A percentile compares a stretch with the other conserved stretches of the same genome.
Evolutionary conservation across 2,113 vertebrate species (phyloP).

Genomic region (Elephantulus edwardii): DNA sequence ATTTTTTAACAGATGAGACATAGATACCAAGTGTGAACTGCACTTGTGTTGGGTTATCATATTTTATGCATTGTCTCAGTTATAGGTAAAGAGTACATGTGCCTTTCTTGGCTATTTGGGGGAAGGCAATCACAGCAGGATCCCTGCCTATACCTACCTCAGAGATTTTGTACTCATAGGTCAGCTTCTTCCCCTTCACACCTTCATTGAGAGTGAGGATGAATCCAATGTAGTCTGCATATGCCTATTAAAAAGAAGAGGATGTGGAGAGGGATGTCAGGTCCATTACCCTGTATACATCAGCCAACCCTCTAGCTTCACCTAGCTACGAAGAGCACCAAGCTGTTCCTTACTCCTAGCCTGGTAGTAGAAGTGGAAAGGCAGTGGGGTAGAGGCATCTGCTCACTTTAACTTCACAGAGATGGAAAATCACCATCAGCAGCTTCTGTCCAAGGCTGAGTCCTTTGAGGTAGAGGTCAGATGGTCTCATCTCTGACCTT

Average conservation of each 20-base stretch:
- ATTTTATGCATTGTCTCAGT: neutral
- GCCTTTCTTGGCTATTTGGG: neutral
- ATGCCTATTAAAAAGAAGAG: slow-evolving; percentile 85
- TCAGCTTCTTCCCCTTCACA: slow-evolving; percentile 94
- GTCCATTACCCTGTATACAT: neutral
- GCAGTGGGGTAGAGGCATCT: neutral
- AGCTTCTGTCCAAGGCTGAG: neutral
- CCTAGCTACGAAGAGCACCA: neutral
- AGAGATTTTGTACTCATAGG: slow-evolving; percentile 91
- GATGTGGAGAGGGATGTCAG: neutral
- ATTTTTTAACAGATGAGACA: neutral
- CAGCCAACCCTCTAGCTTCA: neutral
- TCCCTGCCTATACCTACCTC: slow-evolving; percentile 86
- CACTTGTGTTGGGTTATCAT: rapidly evolving
- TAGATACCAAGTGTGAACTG: neutral
- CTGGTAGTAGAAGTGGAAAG: neutral
- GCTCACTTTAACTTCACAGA: neutral
- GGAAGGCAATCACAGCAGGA: neutral
- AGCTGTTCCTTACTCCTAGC: neutral
- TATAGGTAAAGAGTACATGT: rapidly evolving
- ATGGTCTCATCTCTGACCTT: neutral
- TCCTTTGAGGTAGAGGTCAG: neutral
- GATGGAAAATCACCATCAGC: neutral
- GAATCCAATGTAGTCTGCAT: slow-evolving; percentile 97
- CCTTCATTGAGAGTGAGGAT: slow-evolving; percentile 94